Conservation (phyloP, 1,140 invertebrate species). For the Lordiphosa mommai region DNA sequence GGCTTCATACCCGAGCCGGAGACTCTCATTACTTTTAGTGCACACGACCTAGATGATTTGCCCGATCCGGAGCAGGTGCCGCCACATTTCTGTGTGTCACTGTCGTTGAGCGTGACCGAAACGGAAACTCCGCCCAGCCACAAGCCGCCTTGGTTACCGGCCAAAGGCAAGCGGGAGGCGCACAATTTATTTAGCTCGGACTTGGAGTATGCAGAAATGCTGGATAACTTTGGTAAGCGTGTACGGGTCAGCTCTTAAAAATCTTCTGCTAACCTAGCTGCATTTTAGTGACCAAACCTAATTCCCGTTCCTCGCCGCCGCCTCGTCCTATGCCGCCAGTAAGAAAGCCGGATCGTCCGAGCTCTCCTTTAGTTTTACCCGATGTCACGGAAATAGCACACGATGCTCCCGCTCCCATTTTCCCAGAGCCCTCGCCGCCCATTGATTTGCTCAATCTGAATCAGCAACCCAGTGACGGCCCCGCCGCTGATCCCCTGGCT, state of each 20-base stretch:
- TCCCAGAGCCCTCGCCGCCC: conserved; percentile 69
- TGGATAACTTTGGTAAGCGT: conserved; percentile 87
- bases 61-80: conserved; percentile 91
- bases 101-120: conserved; percentile 88
- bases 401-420: conserved; percentile 35
- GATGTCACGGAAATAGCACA: conserved; percentile 71
- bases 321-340: not conserved
- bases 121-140: conserved; percentile 83
- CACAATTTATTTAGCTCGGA: conserved; percentile 88
- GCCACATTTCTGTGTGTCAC: conserved; percentile 85
- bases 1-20: conserved; percentile 90
- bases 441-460: conserved; percentile 82
- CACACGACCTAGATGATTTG: conserved; percentile 89
- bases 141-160: conserved; percentile 89
- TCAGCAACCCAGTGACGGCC: conserved; percentile 51
- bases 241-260: not conserved
- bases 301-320: conserved; percentile 16
- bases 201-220: conserved; percentile 90
- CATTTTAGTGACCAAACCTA: conserved; percentile 71
- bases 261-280: not conserved
- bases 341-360: conserved; percentile 29
- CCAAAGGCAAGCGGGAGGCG: conserved; percentile 82
- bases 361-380: conserved; percentile 60
- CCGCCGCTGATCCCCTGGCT: conserved; percentile 38
- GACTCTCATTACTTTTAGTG: conserved; percentile 87